phyloP scores from a whole-genome alignment of 2,797 vertebrate species.

The Anguilla megastoma region DNA sequence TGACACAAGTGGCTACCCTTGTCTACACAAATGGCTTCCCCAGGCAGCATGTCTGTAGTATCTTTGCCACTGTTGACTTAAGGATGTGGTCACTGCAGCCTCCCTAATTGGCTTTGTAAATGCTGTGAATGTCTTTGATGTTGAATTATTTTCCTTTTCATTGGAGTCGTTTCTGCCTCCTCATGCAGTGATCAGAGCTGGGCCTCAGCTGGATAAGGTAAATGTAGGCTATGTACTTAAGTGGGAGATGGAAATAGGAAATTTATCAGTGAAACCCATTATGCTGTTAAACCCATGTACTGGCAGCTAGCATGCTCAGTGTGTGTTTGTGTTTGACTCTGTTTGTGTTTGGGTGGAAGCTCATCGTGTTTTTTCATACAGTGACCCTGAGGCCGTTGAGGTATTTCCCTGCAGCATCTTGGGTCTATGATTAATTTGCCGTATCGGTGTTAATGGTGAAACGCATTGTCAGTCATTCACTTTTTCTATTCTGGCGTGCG shows the following conservation, averaged over 20 bases:
- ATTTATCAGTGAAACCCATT: not conserved
- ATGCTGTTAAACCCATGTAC: not conserved
- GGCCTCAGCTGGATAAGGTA: not conserved
- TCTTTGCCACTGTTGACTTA: not conserved
- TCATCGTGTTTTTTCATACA: not conserved
- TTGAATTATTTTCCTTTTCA: not conserved
- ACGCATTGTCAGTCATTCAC: not conserved
- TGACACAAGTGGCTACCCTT: not conserved
- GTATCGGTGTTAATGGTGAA: not conserved
- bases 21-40: not conserved
- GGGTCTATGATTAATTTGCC: not conserved
- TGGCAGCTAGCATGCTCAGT: not conserved
- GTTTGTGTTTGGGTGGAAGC: not conserved
- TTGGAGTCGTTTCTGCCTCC: not conserved
- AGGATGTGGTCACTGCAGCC: not conserved
- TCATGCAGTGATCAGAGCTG: not conserved
- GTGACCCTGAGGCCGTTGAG: not conserved
- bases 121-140: not conserved
- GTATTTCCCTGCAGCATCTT: not conserved
- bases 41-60: not conserved
- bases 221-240: not conserved
- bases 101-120: not conserved
- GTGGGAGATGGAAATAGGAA: not conserved
- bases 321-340: not conserved
- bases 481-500: not conserved